These are phyloP conservation scores for Cataglyphis cursor DNA, from an alignment of 2,888 invertebrate genomes.

Conservation along the genomic window DNA sequence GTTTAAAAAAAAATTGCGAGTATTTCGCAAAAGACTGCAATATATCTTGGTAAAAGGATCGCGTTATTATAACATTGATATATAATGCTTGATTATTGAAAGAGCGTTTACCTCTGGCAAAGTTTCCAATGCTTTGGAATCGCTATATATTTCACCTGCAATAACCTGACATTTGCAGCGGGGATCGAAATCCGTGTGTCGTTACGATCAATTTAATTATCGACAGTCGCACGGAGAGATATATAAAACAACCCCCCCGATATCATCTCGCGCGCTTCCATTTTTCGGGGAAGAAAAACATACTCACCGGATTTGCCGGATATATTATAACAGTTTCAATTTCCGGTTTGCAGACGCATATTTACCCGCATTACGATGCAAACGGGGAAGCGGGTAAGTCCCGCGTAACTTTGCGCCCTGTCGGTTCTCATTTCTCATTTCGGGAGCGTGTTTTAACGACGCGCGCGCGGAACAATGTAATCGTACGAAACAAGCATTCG, in stretches of 20 bases:
- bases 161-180: background rate
- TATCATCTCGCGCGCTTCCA: background rate
- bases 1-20: background rate
- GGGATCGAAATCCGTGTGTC: constrained; percentile 3
- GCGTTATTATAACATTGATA: background rate
- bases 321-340: constrained; percentile 34
- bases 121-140: background rate
- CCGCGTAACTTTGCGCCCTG: constrained; percentile 20
- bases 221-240: background rate
- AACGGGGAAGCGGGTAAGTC: constrained; percentile 28
- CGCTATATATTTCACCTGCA: constrained; percentile 16
- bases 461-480: constrained; percentile 20
- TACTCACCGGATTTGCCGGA: background rate
- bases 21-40: background rate
- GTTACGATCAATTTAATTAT: constrained; percentile 31
- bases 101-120: background rate
- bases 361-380: constrained; percentile 32
- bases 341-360: constrained; percentile 10
- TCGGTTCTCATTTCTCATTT: constrained; percentile 28
- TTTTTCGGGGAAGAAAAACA: constrained; percentile 8
- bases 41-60: background rate
- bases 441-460: constrained; percentile 4
- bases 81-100: background rate
- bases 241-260: background rate
- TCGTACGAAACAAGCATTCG: constrained; percentile 32